Conservation (phyloP, 2,113 vertebrate genomes). For the Platichthys stellatus region DNA sequence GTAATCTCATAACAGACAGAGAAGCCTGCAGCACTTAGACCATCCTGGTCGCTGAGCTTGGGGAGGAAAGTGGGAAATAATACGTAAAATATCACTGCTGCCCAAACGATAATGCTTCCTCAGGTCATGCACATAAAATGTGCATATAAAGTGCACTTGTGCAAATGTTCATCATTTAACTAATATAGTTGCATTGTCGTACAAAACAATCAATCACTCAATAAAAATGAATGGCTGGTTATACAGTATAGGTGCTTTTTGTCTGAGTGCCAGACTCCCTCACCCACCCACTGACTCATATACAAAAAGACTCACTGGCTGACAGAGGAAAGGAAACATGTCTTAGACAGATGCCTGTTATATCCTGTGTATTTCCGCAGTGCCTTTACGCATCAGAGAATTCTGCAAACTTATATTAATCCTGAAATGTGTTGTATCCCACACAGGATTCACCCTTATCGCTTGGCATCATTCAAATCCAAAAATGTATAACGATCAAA, state of each 20-base stretch:
- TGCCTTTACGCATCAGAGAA: slow-evolving; percentile 7
- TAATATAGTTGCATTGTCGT: neutral
- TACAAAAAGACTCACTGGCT: slow-evolving; percentile 26
- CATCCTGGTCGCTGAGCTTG: slow-evolving; percentile 29
- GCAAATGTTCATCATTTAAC: slow-evolving; percentile 6
- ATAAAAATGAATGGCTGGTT: slow-evolving; percentile 25
- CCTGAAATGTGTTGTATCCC: slow-evolving; percentile 37
- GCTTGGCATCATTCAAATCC: slow-evolving; percentile 40
- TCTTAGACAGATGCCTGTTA: slow-evolving; percentile 44
- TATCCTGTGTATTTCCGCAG: neutral
- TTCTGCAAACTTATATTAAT: slow-evolving; percentile 37
- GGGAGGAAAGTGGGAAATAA: slow-evolving; percentile 34
- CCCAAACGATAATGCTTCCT: slow-evolving; percentile 23
- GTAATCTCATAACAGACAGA: slow-evolving; percentile 71
- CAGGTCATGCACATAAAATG: neutral
- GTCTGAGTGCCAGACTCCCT: slow-evolving; percentile 24
- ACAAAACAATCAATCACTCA: slow-evolving; percentile 19
- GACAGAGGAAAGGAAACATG: slow-evolving; percentile 8
- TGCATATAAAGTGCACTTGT: neutral
- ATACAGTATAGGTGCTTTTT: slow-evolving; percentile 7
- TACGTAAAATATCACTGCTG: slow-evolving; percentile 40
- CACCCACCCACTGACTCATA: slow-evolving; percentile 1
- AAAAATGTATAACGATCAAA: slow-evolving; percentile 28
- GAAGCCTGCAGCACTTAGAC: slow-evolving; percentile 72
- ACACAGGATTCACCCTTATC: slow-evolving; percentile 27